phyloP scores from a whole-genome alignment of 1,140 invertebrate species.

The Heterodera carotae region DNA sequence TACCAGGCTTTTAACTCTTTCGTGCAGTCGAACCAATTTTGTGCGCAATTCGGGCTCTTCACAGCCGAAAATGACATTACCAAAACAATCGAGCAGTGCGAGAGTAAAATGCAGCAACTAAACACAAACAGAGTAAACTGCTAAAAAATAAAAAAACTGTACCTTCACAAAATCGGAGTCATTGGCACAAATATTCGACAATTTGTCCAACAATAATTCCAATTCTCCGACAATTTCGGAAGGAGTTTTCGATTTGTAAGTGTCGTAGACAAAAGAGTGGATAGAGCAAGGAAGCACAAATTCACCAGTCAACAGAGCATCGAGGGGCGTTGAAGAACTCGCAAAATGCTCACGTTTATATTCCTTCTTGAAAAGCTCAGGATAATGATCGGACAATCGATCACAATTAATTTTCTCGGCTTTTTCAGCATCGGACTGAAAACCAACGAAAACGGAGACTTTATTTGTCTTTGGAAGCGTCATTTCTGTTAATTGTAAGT shows the following conservation, averaged over 20 bases:
- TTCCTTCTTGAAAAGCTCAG: constrained; percentile 20
- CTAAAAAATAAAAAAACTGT: neutral
- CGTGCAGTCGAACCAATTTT: neutral
- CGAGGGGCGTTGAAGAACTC: neutral
- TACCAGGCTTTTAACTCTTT: constrained; percentile 12
- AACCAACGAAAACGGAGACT: constrained; percentile 13
- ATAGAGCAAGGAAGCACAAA: neutral
- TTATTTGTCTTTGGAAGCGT: neutral
- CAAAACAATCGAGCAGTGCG: constrained; percentile 17
- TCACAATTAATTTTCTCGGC: neutral
- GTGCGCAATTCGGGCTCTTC: neutral
- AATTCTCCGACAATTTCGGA: neutral
- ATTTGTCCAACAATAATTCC: neutral
- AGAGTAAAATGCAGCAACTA: constrained; percentile 12
- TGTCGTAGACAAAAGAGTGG: neutral
- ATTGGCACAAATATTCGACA: neutral
- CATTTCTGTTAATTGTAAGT: neutral
- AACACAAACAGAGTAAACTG: neutral
- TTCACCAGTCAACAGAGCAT: neutral
- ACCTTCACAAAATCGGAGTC: constrained; percentile 14
- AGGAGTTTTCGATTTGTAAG: neutral
- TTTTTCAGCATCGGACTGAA: neutral
- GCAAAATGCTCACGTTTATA: neutral
- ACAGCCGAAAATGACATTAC: neutral
- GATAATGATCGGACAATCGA: constrained; percentile 1